Base-by-base conservation (phyloP, 2,797 vertebrate genomes). In the Poecile montanus region DNA sequence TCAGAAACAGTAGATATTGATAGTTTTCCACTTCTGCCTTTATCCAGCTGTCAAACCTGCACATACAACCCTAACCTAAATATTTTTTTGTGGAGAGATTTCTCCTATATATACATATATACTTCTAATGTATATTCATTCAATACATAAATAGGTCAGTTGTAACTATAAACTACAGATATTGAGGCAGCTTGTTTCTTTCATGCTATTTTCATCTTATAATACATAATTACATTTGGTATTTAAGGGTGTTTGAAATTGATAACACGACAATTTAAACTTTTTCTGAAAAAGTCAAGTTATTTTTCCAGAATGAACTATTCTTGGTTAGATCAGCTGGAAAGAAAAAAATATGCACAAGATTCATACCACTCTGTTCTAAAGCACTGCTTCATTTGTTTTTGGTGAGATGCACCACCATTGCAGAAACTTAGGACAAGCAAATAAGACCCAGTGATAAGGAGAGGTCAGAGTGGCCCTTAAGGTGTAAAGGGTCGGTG, bases 381-480 rank as follows among this genome's bases (percentile, higher is more conserved):
- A 44, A 89, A 82, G 34, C 27, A 70, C 18, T 58, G 42, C 57
- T 89, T 90, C 29, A 26, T 72, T 95, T 79, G 7, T 83, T 54
- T 91, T 79, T 76, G 34, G 36, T 86, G 34, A 77, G 78, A 29
- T 89, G 38, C 38, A 61, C 16, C 38, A 68, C 30, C 25, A 26
- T 47, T 74, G 44, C 7, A 85, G 77, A 88, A 71, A n/a, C 9
- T 72, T 88, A 93, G 50, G 47, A 91, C 16, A 83, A 77, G 27
- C 29, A 93, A 89, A 54, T 40, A 93, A 80, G 80, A 61, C 17
- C 5, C 54, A 58, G 56, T 71, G 16, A 78, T 82, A 89, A 80
- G 61, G 53, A 95, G 87, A 95, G 93, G 91, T 95, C 94, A 89
- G 72, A 71, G 62, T 71, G 78, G 92, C 91, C 91, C 91, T 95